phyloP scores from a whole-genome alignment of 1,140 invertebrate species.

The Brachionus plicatilis region DNA sequence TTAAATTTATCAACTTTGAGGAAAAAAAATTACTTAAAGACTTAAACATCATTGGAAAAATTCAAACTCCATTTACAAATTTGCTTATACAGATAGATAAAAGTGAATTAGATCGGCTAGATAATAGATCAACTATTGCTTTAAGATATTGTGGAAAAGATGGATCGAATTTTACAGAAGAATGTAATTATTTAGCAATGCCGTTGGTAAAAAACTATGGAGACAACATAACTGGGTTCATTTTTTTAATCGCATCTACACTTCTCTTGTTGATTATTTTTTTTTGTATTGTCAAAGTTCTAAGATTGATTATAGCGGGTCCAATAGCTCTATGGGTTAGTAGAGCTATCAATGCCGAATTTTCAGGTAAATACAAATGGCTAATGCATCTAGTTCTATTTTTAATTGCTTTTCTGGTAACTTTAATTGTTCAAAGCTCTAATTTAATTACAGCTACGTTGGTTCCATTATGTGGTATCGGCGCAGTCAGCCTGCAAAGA shows the following conservation, averaged over 20 bases:
- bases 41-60: background rate
- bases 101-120: background rate
- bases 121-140: background rate
- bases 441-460: conserved; percentile 64
- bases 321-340: conserved; percentile 58
- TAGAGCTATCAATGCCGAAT: conserved; percentile 60
- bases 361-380: conserved; percentile 53
- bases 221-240: background rate
- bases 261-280: background rate
- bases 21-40: background rate
- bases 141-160: background rate
- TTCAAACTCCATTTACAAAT: conserved; percentile 6
- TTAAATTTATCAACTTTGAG: background rate
- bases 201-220: conserved; percentile 2
- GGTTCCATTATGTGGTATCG: conserved; percentile 63
- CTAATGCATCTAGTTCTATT: conserved; percentile 58
- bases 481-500: conserved; percentile 61
- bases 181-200: conserved; percentile 1
- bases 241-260: background rate
- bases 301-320: conserved; percentile 45
- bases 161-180: conserved; percentile 45
- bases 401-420: conserved; percentile 59
- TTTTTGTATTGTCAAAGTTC: conserved; percentile 4
- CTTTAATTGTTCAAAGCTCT: conserved; percentile 63
- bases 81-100: background rate